phyloP scores from a whole-genome alignment of 2,797 vertebrate genomes.

The Ptychobarbus kaznakovi region DNA sequence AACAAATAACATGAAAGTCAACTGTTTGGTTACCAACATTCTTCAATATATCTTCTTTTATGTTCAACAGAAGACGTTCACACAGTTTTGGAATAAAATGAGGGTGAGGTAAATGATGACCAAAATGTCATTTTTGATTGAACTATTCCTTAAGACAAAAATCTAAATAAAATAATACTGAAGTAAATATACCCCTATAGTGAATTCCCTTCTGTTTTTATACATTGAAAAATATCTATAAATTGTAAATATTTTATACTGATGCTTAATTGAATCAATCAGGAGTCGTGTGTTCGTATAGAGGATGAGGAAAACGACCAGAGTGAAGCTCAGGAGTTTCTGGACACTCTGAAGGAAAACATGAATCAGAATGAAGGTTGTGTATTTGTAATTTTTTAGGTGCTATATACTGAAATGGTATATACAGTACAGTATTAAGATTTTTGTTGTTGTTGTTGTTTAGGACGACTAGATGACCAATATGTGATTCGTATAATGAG shows the following conservation, averaged over 20 bases:
- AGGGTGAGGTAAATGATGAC: background rate
- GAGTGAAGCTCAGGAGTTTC: constrained; percentile 76
- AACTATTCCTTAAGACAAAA: background rate
- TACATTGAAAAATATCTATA: background rate
- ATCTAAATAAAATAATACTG: background rate
- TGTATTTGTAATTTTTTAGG: background rate
- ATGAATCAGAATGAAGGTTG: constrained; percentile 85
- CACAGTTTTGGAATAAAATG: background rate
- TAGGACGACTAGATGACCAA: constrained; percentile 83
- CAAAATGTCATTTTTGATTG: background rate
- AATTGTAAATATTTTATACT: background rate
- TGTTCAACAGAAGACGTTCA: background rate
- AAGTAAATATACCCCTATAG: background rate
- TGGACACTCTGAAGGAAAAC: constrained; percentile 80
- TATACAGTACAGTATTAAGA: background rate
- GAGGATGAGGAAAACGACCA: constrained; percentile 68
- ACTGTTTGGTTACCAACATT: background rate
- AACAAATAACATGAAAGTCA: background rate
- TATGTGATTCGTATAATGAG: constrained; percentile 81
- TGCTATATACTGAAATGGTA: background rate
- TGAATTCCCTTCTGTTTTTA: background rate
- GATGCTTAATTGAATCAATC: background rate
- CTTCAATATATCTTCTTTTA: background rate
- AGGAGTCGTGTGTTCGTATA: constrained; percentile 50
- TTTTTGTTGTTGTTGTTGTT: constrained; percentile 1